Evolutionary conservation across 2,797 vertebrate genomes (phyloP).

Genomic region (Galaxias olidus): DNA sequence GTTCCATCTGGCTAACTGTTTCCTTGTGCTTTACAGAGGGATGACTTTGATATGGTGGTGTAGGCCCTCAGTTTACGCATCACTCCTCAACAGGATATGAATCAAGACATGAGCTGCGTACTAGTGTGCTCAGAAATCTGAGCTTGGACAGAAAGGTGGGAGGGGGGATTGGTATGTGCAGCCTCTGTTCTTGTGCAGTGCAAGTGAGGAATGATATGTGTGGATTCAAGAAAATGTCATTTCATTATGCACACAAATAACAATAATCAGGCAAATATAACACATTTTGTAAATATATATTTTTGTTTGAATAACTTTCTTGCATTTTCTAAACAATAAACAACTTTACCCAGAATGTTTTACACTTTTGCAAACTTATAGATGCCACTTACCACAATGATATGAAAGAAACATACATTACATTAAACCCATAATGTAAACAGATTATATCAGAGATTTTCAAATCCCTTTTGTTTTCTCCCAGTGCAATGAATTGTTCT

Average conservation of each 20-base stretch:
- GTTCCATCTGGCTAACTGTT: no score
- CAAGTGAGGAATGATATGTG: no score
- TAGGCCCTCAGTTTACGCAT: conserved; percentile 37
- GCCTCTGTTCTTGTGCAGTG: not conserved
- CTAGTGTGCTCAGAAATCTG: conserved; percentile 5
- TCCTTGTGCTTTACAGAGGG: conserved; percentile 69
- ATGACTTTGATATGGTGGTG: conserved; percentile 80
- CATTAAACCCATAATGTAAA: conserved; percentile 28
- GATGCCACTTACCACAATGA: no score
- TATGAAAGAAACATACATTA: no score
- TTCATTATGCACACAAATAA: no score
- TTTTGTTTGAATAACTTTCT: no score
- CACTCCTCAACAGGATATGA: not conserved
- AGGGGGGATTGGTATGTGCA: not conserved
- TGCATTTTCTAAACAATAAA: no score
- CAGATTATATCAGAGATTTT: not conserved
- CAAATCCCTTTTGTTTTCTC: conserved; percentile 6
- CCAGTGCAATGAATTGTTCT: conserved; percentile 16
- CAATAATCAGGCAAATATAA: conserved; percentile 16
- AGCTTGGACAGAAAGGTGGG: not conserved
- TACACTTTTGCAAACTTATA: no score
- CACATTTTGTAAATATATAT: conserved; percentile 52
- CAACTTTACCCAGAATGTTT: no score
- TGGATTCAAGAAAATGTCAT: no score
- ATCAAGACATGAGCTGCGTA: not conserved